Conservation (phyloP, 2,113 vertebrate genomes). For the Aythya baeri region DNA sequence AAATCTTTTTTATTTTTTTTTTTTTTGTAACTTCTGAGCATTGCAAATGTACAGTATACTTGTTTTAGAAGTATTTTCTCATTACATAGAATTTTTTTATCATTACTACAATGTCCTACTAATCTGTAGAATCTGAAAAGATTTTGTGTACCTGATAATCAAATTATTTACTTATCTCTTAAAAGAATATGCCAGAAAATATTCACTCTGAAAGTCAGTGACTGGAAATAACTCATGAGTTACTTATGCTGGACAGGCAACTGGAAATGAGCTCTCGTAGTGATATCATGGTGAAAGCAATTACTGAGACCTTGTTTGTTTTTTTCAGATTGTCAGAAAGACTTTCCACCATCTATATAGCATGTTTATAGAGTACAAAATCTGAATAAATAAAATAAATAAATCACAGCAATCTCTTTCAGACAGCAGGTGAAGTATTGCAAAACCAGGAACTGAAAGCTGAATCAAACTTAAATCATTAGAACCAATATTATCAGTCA, state of each 20-base stretch:
- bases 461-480: neutral
- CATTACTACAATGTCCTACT: neutral
- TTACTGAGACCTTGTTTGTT: neutral
- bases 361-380: neutral
- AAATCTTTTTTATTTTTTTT: neutral
- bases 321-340: neutral
- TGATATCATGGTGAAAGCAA: neutral
- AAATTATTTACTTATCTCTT: neutral
- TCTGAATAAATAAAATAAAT: neutral
- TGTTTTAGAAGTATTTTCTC: neutral
- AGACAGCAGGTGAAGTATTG: neutral
- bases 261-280: neutral
- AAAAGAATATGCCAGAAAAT: neutral
- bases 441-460: neutral
- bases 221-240: neutral
- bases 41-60: neutral
- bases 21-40: neutral
- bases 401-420: neutral
- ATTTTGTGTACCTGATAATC: neutral
- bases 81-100: neutral
- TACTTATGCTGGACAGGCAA: neutral
- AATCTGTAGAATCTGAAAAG: neutral
- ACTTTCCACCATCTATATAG: neutral
- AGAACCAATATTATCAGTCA: neutral
- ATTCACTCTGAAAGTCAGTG: neutral